Base-by-base conservation (phyloP, 2,113 vertebrate species). In the Paralichthys olivaceus region DNA sequence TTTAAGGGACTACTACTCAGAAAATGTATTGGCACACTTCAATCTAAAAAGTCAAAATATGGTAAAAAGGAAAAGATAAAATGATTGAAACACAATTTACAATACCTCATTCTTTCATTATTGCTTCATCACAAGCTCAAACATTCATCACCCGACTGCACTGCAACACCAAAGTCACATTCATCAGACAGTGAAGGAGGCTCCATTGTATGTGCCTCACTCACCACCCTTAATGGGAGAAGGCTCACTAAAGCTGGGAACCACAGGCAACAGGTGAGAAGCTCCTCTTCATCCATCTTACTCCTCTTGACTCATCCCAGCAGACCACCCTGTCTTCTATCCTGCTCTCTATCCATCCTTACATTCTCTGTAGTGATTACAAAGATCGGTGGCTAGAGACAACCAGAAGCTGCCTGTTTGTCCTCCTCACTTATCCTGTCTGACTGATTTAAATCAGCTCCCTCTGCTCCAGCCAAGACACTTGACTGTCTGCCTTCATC, bases 361-460 rank as follows among this genome's bases (percentile, higher is more conserved):
- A 71, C 54, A 32, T 45, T 40, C 59, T 54, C 20, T 55, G 12
- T n/a, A 26, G 23, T 54, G 17, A 22, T 65, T 59, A 69, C 49
- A 75, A 56, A 11, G 25, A 34, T 22, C 9, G 20, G 49, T 62
- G 58, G 65, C 72, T 23, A 14, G n/a, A 75, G 60, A 68, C 70
- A 56, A 53, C 51, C 75, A 87, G 80, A 65, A 75, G 69, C 60
- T 75, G 68, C 66, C 64, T 20, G 55, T 72, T 59, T 72, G 78
- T 45, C 56, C 62, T 68, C 66, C 57, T 80, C 47, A 63, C 70
- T 77, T 80, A 73, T 73, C 51, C 67, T 73, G 73, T 80, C 79
- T 26, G 76, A 64, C 56, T 70, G 7, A 47, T 51, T 63, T 67
- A 71, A 67, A 66, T 80, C 58, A 53, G 58, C 69, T 49, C 70